Percentiles rank a stretch among this genome's conserved stretches.
phyloP scores from a whole-genome alignment of 2,113 vertebrate species.

The Dromiciops gliroides region DNA sequence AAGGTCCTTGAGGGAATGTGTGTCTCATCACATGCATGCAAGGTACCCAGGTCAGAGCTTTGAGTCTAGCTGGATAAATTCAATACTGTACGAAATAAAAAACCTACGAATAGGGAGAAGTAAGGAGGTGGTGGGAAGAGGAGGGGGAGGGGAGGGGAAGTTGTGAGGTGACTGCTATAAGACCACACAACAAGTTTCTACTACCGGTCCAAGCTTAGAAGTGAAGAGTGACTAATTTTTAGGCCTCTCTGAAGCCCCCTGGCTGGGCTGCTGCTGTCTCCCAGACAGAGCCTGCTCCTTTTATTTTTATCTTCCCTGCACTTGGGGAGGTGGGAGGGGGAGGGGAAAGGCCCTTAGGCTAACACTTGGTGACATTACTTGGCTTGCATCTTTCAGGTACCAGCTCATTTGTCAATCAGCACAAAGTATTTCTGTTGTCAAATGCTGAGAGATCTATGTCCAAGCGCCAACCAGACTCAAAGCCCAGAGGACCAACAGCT shows the following conservation, averaged over 20 bases:
- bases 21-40: background rate
- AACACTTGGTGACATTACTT: constrained; percentile 73
- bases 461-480: constrained; percentile 60
- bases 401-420: constrained; percentile 85
- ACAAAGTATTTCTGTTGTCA: constrained; percentile 74
- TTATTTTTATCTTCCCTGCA: constrained; percentile 66
- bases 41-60: background rate
- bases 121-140: constrained; percentile 20
- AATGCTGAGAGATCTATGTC: constrained; percentile 46
- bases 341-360: constrained; percentile 64
- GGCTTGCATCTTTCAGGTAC: constrained; percentile 75
- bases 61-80: background rate
- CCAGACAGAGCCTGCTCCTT: constrained; percentile 44
- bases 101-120: constrained; percentile 9
- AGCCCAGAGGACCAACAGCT: constrained; percentile 73
- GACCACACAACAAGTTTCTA: constrained; percentile 66
- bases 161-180: constrained; percentile 41
- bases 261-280: background rate
- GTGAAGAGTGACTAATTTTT: background rate
- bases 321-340: too few species aligned
- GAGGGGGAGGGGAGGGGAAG: constrained; percentile 64
- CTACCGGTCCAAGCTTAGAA: background rate
- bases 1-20: background rate
- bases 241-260: background rate
- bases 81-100: constrained; percentile 25